phyloP scores from a whole-genome alignment of 2,113 vertebrate genomes.

The Dasyprocta punctata region DNA sequence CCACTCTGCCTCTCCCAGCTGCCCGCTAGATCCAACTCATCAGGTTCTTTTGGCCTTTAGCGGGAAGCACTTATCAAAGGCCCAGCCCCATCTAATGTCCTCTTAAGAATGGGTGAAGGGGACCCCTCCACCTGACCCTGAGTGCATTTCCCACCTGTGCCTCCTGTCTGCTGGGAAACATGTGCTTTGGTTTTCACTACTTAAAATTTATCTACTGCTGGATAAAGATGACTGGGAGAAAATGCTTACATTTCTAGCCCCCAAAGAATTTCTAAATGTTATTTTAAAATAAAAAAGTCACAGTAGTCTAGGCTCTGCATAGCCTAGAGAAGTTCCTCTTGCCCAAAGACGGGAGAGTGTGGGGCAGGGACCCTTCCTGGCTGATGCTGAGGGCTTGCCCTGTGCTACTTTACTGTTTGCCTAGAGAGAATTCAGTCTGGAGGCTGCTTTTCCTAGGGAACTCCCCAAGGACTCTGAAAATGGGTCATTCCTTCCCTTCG shows the following conservation, averaged over 20 bases:
- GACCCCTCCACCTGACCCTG: not conserved
- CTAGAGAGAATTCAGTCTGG: not conserved
- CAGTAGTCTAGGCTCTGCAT: not conserved
- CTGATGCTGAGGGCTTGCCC: too few relatives aligned
- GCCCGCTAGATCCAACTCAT: not conserved
- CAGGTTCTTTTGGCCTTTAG: not conserved
- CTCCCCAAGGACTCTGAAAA: not conserved
- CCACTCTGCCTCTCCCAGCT: too few relatives aligned
- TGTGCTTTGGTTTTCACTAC: constrained; percentile 26
- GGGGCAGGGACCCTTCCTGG: not conserved
- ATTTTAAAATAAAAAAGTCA: constrained; percentile 25
- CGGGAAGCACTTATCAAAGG: not conserved
- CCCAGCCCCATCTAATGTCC: not conserved
- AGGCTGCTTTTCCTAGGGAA: not conserved
- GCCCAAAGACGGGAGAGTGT: accelerated
- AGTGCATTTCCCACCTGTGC: constrained; percentile 2
- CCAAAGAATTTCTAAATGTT: constrained; percentile 65
- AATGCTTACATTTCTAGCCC: constrained; percentile 55
- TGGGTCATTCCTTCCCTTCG: not conserved
- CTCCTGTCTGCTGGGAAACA: constrained; percentile 44
- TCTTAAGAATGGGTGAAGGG: not conserved
- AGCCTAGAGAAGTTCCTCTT: not conserved
- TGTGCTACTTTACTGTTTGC: not conserved
- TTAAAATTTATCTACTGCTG: not conserved
- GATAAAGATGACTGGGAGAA: not conserved